Evolutionary conservation across 2,113 vertebrate species (phyloP), one percentile per base, ranked within the genome.

Genomic region (Chiloscyllium plagiosum): DNA sequence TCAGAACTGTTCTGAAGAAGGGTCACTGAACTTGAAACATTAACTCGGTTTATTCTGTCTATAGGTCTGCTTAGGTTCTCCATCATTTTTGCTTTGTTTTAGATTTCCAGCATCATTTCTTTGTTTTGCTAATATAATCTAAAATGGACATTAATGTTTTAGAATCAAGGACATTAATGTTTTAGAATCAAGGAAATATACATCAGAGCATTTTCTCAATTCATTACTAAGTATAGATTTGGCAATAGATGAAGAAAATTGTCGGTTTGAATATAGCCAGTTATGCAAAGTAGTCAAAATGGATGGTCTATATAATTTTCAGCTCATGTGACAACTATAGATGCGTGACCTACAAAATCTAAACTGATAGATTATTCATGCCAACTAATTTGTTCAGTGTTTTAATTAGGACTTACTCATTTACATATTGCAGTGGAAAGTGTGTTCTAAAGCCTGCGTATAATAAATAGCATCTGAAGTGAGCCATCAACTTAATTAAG

Each of bases 391-490:
- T 76, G 97, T 97, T 97, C 97, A 96, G 96, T 95, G 96, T 96
- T 96, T 96, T 97, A 98, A 98, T 98, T 97, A 97, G 97, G 96
- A 96, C 96, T 96, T 87, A n/a, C 96, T 97, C 96, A 97, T 98
- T 98, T 97, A 97, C 97, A 97, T 97, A 96, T 95, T 96, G 96
- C 95, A 69, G 95, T 96, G 61, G 56, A 29, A 90, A 65, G 87
- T 76, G 95, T 96, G 96, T 96, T 97, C 96, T 97, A 96, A 96
- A 96, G 89, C 96, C 96, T 95, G 96, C 95, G 26, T 96, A 97
- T 97, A 96, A 97, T 97, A 97, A 97, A 97, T 97, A 96, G 96
- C 96, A 95, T 97, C 96, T 96, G 97, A 96, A 96, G 96, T 80
- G 97, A 96, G 96, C 96, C 96, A 96, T 97, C 97, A 97, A 97